Base-by-base conservation (phyloP, 2,113 vertebrate species). In the Clupea harengus region DNA sequence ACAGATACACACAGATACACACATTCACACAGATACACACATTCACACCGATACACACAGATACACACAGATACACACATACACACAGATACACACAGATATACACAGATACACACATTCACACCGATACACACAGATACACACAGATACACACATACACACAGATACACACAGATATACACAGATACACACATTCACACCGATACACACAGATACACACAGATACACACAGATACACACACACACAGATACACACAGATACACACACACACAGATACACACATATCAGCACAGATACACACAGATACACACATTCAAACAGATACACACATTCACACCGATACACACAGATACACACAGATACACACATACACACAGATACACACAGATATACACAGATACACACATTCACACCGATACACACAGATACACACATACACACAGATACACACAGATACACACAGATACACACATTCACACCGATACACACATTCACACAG, bases 51-150 rank as follows among this genome's bases (percentile, higher is more conserved):
- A n/a, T n/a, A 39, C 39, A 39, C 39, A 39, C 39, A 39, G 17
- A 75, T 44, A 82, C 46, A 28, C 13, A 64, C 17, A 60, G n/a
- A n/a, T 45, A 22, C 52, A 82, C 17, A 39, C 39, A 9, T 7
- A 95, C 92, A 28, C 13, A 64, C 17, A 60, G n/a, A n/a, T 45
- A 22, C 52, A 67, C 17, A 39, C 39, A 9, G n/a, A n/a, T n/a
- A 39, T 2, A 39, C 39, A 39, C 39, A 39, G 17, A 75, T 44
- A 82, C 46, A 28, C 13, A 64, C 17, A 60, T n/a, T n/a, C n/a
- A n/a, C n/a, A n/a, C n/a, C n/a, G n/a, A n/a, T 45, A 22, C 52
- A 82, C 17, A 39, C 39, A n/a, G n/a, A 9, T 7, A 95, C 92
- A 28, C 13, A 64, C 17, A 60, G n/a, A n/a, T 45, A 22, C 52